A percentile compares a stretch with the other conserved stretches of the same genome.
Conservation (phyloP, 2,113 vertebrate species). For the Blennius ocellaris region DNA sequence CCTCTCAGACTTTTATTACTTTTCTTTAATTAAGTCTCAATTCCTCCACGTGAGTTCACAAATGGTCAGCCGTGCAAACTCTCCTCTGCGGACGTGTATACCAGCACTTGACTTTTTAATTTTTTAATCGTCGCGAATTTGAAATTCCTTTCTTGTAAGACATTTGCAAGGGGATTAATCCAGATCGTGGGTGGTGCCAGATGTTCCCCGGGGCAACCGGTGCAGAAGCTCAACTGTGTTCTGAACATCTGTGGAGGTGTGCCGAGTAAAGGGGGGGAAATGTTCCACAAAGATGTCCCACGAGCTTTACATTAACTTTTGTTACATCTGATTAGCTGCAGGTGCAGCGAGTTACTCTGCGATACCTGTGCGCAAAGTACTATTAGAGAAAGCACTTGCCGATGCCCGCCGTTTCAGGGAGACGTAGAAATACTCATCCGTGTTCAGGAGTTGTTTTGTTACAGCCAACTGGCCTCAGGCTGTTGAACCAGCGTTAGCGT, state of each 20-base stretch:
- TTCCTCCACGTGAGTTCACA: neutral
- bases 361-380: neutral
- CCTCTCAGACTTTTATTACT: neutral
- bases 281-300: conserved; percentile 40
- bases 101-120: neutral
- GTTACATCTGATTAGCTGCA: conserved; percentile 7
- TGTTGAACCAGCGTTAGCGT: conserved; percentile 22
- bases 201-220: conserved; percentile 43
- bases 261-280: conserved; percentile 28
- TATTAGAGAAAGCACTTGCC: neutral
- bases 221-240: conserved; percentile 22
- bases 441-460: conserved; percentile 30
- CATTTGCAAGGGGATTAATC: conserved; percentile 34
- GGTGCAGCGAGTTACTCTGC: neutral
- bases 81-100: conserved; percentile 6
- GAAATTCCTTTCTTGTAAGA: conserved; percentile 21
- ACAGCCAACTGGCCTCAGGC: conserved; percentile 31
- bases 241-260: conserved; percentile 59
- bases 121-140: neutral
- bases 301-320: conserved; percentile 14
- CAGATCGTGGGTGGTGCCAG: conserved; percentile 57
- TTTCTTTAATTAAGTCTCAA: conserved; percentile 8
- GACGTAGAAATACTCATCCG: conserved; percentile 3
- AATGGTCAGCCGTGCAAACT: neutral
- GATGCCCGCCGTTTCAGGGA: conserved; percentile 16